These are phyloP conservation scores for Drosophila asahinai DNA, from an alignment of 1,140 invertebrate genomes.

Conservation along the genomic window DNA sequence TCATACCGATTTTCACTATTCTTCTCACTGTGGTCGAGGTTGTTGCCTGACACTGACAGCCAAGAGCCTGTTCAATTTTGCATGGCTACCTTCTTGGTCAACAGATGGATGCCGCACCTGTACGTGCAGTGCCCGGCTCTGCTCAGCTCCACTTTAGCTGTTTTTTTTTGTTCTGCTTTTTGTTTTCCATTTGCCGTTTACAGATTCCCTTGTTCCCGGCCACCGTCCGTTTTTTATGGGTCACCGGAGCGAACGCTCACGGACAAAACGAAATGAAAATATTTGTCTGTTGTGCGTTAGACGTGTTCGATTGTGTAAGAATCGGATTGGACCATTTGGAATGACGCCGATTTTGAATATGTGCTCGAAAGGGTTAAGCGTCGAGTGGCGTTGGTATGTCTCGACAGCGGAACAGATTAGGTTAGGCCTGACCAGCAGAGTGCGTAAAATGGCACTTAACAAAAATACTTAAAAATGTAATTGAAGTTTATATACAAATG, in stretches of 20 bases:
- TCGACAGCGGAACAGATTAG: slow-evolving; percentile 3
- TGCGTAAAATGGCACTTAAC: neutral
- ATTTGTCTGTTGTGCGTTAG: slow-evolving; percentile 48
- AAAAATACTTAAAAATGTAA: no score
- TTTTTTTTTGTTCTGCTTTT: neutral
- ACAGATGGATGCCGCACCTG: slow-evolving; percentile 35
- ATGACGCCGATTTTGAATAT: slow-evolving; percentile 27
- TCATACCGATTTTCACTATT: neutral
- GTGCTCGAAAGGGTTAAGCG: slow-evolving; percentile 18
- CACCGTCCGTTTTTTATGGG: slow-evolving; percentile 32
- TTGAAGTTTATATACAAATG: neutral
- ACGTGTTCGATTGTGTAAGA: slow-evolving; percentile 43
- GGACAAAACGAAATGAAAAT: slow-evolving; percentile 47
- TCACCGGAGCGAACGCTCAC: slow-evolving; percentile 40
- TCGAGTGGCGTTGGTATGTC: slow-evolving; percentile 4
- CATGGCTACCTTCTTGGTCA: slow-evolving; percentile 52
- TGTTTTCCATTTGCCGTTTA: slow-evolving; percentile 11
- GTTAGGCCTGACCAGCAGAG: neutral
- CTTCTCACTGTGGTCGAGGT: slow-evolving; percentile 16
- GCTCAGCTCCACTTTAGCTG: slow-evolving; percentile 8
- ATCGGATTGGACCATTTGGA: slow-evolving; percentile 36
- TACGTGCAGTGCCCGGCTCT: slow-evolving; percentile 11
- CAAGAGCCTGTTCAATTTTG: slow-evolving; percentile 46
- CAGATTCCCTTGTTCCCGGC: slow-evolving; percentile 2
- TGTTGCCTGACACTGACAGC: slow-evolving; percentile 33